Evolutionary conservation across 1,140 invertebrate species (phyloP), one percentile per base, ranked within the genome.

Genomic region (Sitobion miscanthi): DNA sequence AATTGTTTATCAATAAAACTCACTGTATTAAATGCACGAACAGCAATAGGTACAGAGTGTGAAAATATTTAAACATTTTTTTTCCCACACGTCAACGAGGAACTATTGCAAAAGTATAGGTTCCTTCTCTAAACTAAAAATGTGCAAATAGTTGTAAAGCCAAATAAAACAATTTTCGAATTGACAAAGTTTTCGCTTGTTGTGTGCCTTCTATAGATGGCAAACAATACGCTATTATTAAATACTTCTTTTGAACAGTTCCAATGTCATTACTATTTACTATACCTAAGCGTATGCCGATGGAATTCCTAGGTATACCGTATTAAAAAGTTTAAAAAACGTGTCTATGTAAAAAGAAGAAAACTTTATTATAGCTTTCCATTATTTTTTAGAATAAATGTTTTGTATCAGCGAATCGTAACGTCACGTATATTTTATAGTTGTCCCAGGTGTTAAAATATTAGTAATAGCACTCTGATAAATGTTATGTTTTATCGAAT

Each of bases 131-230:
- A 6, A n/a, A 77, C 30, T n/a, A 77, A 83, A 85, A 85, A 42
- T 23, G 42, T 85, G 38, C 42, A 42, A 42, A 85, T 45, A 38
- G 83, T 30, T 45, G 23, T 85, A 14, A 25, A 85, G 23, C 38
- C 42, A 85, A 85, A 85, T 85, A 85, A 85, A 85, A 85, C 42
- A 38, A 25, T 85, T 85, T 45, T 42, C 83, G 83, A 85, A 85
- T 85, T 45, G 83, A 42, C 38, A 85, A 85, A 85, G 83, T 85
- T 85, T 85, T 85, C 35, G 7, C 35, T 38, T 20, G 77, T 83
- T 23, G 77, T 82, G 38, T 25, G 23, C 23, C 9, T 23, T 85
- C 2, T 45, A 5, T 25, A 85, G 23, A 85, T 25, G 21, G 23
- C 38, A 45, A 85, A 85, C 38, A 85, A 45, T 45, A 85, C 38